Evolutionary conservation across 2,888 invertebrate species (phyloP), one percentile per base, ranked within the genome.

Genomic region (Parnassius mnemosyne): DNA sequence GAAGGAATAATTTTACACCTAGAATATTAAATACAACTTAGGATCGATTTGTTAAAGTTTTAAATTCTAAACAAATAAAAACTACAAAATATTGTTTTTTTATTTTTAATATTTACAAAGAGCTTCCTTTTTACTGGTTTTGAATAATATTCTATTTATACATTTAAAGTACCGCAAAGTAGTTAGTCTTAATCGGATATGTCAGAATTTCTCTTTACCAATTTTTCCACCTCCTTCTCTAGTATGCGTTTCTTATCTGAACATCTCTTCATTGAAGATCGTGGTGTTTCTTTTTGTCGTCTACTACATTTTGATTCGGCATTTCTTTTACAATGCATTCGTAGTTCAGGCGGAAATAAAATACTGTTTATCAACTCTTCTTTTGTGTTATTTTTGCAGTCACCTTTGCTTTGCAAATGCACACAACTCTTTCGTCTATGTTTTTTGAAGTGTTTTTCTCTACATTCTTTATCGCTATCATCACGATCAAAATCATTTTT

Each of bases 161-260:
- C 34, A 34, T 49, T 54, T 43, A 12, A 20, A 20, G 20, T 53
- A 46, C 46, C 5, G n/a, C 12, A 44, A n/a, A 9, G 44, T 51
- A 42, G 46, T 65, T 69, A 61, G n/a, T 13, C 1, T 13, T 49
- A 49, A 61, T 82, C 81, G 56, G 84, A 83, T 58, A 68, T 61
- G 67, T 84, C 81, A 42, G 83, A 85, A 69, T 80, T 79, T 53
- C 73, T 76, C 50, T 69, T 74, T 58, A 89, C 77, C 60, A 87
- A 75, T 77, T 83, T 85, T 68, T 86, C 82, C 44, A 87, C 79
- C 78, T 85, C 84, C 67, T 84, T 84, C 66, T 89, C 87, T 72
- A 89, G 76, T 70, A 64, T 74, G 56, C 75, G 74, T 60, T 72
- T 81, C 61, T 68, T 76, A 66, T 78, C 79, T 46, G 68, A 59